A percentile compares a stretch with the other conserved stretches of the same genome.
phyloP scores from a whole-genome alignment of 2,797 vertebrate genomes.

The Protosalanx chinensis region DNA sequence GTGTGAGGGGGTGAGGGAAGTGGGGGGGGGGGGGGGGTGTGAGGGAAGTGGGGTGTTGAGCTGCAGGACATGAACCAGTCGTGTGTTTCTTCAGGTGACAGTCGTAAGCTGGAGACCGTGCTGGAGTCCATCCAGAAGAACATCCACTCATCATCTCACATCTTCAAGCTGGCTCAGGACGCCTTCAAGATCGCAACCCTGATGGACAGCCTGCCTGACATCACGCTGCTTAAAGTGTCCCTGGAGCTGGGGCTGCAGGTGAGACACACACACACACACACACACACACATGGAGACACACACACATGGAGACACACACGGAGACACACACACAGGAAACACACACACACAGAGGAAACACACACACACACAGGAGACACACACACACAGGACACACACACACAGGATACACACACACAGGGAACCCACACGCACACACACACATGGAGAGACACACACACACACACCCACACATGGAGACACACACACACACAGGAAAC shows the following conservation, averaged over 20 bases:
- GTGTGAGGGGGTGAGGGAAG: too few species aligned
- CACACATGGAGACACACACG: background rate
- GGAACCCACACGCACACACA: background rate
- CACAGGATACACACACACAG: too few species aligned
- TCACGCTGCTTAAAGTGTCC: constrained; percentile 96
- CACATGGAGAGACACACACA: background rate
- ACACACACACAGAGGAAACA: too few species aligned
- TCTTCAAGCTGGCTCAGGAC: constrained; percentile 98
- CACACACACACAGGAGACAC: too few species aligned
- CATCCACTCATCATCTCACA: constrained; percentile 97
- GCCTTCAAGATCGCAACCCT: constrained; percentile 98
- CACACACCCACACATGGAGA: too few species aligned
- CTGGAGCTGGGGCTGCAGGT: constrained; percentile 97
- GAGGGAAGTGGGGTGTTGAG: background rate
- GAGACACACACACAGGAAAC: too few species aligned
- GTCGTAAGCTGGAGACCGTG: constrained; percentile 92
- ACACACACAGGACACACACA: too few species aligned
- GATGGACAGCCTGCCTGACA: constrained; percentile 97
- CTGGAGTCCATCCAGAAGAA: constrained; percentile 99
- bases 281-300: background rate
- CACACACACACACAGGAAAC: too few species aligned
- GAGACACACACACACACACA: constrained; percentile 26
- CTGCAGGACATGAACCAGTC: background rate
- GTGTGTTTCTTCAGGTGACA: constrained; percentile 78
- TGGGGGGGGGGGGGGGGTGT: too few species aligned